Percentiles rank a stretch among this genome's conserved stretches.
phyloP scores from a whole-genome alignment of 2,888 invertebrate species.

The Hermodice carunculata region DNA sequence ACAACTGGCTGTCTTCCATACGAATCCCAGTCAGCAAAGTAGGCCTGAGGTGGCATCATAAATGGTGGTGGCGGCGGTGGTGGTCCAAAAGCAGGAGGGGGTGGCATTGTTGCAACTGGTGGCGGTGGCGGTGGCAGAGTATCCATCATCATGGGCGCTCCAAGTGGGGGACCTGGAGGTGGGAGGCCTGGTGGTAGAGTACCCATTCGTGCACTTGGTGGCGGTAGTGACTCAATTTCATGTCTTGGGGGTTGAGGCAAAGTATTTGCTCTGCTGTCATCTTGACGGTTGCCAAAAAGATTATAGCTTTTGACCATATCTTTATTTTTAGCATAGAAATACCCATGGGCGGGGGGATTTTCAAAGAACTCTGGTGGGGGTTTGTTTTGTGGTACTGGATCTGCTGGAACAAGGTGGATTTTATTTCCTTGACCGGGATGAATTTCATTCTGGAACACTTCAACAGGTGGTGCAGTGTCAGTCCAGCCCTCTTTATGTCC shows the following conservation, averaged over 20 bases:
- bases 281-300: conserved; percentile 46
- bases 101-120: conserved; percentile 9
- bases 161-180: not conserved
- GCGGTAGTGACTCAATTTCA: too few species aligned
- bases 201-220: not conserved
- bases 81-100: conserved; percentile 10
- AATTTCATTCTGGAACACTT: conserved; percentile 19
- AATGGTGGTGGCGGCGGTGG: conserved; percentile 18
- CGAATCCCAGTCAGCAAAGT: conserved; percentile 40
- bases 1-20: conserved; percentile 28
- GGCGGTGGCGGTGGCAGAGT: conserved; percentile 22
- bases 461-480: conserved; percentile 27
- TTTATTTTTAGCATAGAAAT: conserved; percentile 57
- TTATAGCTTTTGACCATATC: conserved; percentile 58
- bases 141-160: conserved; percentile 15
- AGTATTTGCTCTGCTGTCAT: conserved; percentile 28
- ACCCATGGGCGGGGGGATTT: conserved; percentile 57
- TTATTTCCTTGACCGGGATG: too few species aligned
- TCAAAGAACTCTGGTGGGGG: conserved; percentile 57
- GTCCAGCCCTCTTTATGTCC: conserved; percentile 67
- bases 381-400: conserved; percentile 39
- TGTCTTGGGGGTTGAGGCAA: too few species aligned
- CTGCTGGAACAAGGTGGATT: conserved; percentile 30
- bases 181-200: not conserved
- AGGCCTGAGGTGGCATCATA: conserved; percentile 29